phyloP scores from a whole-genome alignment of 2,888 invertebrate genomes.

The Troides oblongomaculatus region DNA sequence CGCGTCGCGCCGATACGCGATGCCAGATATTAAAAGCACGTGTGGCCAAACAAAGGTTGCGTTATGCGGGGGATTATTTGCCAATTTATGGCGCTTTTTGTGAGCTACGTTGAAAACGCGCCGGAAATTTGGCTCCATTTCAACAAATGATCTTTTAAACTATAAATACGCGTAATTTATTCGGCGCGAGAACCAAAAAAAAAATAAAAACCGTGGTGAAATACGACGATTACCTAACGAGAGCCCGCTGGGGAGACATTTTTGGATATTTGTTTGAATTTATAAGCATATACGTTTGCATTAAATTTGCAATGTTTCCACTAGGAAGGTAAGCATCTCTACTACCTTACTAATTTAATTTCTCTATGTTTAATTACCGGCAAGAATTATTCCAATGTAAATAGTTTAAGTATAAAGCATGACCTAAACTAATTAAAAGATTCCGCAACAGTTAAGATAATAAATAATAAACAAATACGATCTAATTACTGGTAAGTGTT shows the following conservation, averaged over 20 bases:
- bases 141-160: slow-evolving; percentile 76
- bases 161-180: slow-evolving; percentile 69
- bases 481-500: too few species aligned
- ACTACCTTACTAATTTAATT: too few species aligned
- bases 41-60: slow-evolving; percentile 80
- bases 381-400: too few species aligned
- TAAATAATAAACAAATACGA: too few species aligned
- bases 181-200: slow-evolving; percentile 51
- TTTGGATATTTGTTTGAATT: slow-evolving; percentile 19
- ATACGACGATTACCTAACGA: slow-evolving; percentile 48
- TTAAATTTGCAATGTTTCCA: background rate
- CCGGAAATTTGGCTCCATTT: slow-evolving; percentile 80
- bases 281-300: slow-evolving; percentile 25
- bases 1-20: slow-evolving; percentile 46
- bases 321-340: background rate
- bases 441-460: too few species aligned
- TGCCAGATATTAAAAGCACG: slow-evolving; percentile 77
- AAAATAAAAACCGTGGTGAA: slow-evolving; percentile 37
- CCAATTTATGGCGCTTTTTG: slow-evolving; percentile 80
- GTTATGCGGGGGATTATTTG: slow-evolving; percentile 80
- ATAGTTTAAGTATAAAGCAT: too few species aligned
- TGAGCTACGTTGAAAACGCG: slow-evolving; percentile 74
- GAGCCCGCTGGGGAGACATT: slow-evolving; percentile 50
- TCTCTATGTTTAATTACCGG: too few species aligned
- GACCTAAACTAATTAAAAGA: too few species aligned